phyloP scores from a whole-genome alignment of 2,113 vertebrate species.

The Lipophrys pholis region DNA sequence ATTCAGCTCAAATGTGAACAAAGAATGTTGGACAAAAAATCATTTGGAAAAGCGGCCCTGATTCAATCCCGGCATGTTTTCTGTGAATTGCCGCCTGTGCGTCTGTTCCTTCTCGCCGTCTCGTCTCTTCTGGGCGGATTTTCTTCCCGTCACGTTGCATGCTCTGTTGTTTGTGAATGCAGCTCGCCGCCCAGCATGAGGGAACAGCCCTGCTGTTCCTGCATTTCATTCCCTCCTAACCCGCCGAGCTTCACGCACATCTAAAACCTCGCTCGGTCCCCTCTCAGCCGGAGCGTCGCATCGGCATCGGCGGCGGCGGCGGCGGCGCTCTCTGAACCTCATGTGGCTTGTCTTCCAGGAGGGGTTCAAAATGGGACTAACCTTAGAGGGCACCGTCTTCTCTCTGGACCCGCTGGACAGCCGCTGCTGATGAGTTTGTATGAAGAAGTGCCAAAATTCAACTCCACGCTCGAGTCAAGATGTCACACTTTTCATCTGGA shows the following conservation, averaged over 20 bases:
- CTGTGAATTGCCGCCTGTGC: no score
- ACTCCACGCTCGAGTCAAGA: constrained; percentile 66
- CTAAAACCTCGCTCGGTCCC: no score
- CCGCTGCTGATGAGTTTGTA: constrained; percentile 90
- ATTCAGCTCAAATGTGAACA: no score
- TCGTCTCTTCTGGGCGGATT: neutral
- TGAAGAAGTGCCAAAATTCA: constrained; percentile 82
- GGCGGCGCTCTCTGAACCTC: neutral
- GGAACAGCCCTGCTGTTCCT: neutral
- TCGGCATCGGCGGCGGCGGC: no score
- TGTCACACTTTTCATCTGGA: constrained; percentile 72
- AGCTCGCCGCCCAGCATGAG: constrained; percentile 22
- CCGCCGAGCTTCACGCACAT: neutral
- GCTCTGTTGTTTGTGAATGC: neutral
- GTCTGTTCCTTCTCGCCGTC: no score
- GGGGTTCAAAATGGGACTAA: constrained; percentile 99
- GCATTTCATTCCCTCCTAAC: neutral
- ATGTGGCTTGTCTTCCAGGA: constrained; percentile 87
- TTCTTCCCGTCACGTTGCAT: constrained; percentile 1
- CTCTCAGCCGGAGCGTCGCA: no score
- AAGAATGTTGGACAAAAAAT: no score
- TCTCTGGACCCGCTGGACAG: constrained; percentile 94
- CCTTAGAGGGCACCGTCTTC: constrained; percentile 96
- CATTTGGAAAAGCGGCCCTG: no score
- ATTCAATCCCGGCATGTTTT: no score